Conservation (phyloP, 2,888 invertebrate species). For the Troides helena region DNA sequence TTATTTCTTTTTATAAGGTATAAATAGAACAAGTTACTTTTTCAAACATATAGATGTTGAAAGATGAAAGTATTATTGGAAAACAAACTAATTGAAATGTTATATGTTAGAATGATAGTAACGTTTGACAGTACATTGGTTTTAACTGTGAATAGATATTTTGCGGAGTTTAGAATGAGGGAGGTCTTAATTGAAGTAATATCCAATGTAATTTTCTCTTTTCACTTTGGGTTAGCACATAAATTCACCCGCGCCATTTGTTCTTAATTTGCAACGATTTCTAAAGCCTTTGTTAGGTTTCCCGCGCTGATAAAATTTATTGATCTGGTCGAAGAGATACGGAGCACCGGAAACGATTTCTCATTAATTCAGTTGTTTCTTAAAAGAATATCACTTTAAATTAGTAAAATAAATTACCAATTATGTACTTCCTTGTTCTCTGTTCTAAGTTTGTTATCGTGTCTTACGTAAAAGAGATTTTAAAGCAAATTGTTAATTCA, state of each 20-base stretch:
- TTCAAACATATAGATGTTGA: too few species aligned
- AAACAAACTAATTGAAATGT: too few species aligned
- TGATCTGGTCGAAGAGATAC: slow-evolving; percentile 2
- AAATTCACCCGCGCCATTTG: slow-evolving; percentile 25
- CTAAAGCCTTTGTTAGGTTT: slow-evolving; percentile 18
- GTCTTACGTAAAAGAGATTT: too few species aligned
- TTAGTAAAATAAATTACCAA: too few species aligned
- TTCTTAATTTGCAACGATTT: slow-evolving; percentile 25
- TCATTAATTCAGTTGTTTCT: background rate
- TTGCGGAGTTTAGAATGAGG: slow-evolving; percentile 16
- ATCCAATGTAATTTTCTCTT: slow-evolving; percentile 23
- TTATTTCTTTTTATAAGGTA: too few species aligned
- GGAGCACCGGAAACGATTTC: background rate
- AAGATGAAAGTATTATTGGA: too few species aligned
- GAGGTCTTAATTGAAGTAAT: slow-evolving; percentile 24
- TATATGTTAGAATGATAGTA: too few species aligned
- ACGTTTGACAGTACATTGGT: background rate
- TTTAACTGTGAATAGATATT: slow-evolving; percentile 6
- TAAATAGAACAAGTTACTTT: too few species aligned
- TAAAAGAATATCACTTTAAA: too few species aligned
- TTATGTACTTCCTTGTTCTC: too few species aligned
- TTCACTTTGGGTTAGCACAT: slow-evolving; percentile 19
- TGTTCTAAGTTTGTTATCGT: too few species aligned
- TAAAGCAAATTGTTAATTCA: too few species aligned
- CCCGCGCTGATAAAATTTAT: slow-evolving; percentile 11